Evolutionary conservation across 2,888 invertebrate genomes (phyloP), one percentile per base, ranked within the genome.

Genomic region (Volucella inflata): DNA sequence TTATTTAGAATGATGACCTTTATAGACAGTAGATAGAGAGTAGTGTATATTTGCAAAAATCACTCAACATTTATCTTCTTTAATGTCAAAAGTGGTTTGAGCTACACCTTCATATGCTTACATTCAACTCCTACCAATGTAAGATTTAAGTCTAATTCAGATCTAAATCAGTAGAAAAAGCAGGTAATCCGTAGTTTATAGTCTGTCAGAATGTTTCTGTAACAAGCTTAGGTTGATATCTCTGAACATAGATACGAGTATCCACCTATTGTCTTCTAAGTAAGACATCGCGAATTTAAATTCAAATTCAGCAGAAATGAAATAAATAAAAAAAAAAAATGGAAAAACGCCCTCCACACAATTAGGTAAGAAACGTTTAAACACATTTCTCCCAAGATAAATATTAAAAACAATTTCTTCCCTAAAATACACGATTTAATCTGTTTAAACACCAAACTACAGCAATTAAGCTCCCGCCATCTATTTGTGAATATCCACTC

Each of bases 391-490:
- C 48, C 57, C 75, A 75, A 81, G 81, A 75, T 75, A 82, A 77
- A 77, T 71, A 78, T 64, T 75, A 60, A 81, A 85, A 85, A 85
- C 81, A 85, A 85, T 85, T 85, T 85, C 81, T 81, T 77, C 71
- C 55, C 77, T 77, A 74, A 68, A 77, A 81, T 81, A 81, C 85
- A 81, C 76, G 81, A 81, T 85, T 81, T 81, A 85, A 81, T 85
- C 85, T 85, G 85, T 85, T 81, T 85, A 85, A 85, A 85, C 85
- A 85, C 68, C 76, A 81, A 81, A 85, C 81, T 85, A 85, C 77
- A 85, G 76, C 81, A 85, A 85, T 85, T 85, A 85, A 85, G 76
- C 85, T 81, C 81, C 85, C 85, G 85, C 85, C 85, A 85, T 81
- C 85, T 85, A 85, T 85, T 85, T 85, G 85, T 85, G 85, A 85